Evolutionary conservation across 2,888 invertebrate species (phyloP).

Genomic region (Quadroppia sp.): DNA sequence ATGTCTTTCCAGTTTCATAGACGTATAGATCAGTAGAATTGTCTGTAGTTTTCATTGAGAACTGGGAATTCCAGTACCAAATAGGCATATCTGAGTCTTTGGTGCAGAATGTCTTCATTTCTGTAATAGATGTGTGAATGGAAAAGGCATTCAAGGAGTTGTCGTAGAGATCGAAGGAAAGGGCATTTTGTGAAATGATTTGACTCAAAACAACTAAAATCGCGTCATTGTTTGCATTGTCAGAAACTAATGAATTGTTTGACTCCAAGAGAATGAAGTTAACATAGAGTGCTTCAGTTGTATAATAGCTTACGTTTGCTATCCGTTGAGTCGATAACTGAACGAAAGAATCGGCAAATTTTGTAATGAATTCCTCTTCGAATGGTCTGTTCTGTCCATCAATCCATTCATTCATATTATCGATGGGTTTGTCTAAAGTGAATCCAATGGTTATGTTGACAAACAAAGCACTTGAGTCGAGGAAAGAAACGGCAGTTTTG

Average conservation of each 20-base stretch:
- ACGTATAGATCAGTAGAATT: constrained; percentile 44
- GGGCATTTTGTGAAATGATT: background rate
- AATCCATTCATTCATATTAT: background rate
- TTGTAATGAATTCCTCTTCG: constrained; percentile 36
- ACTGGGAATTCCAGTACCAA: constrained; percentile 46
- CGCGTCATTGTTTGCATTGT: constrained; percentile 16
- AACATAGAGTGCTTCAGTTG: background rate
- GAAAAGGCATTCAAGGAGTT: background rate
- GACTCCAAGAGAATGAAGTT: constrained; percentile 23
- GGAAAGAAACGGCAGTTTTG: constrained; percentile 10
- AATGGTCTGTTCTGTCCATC: background rate
- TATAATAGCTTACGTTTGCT: constrained; percentile 37
- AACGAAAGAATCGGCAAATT: constrained; percentile 41
- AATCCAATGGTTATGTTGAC: constrained; percentile 37
- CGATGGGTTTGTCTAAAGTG: background rate
- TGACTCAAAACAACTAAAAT: constrained; percentile 6
- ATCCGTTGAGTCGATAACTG: constrained; percentile 42
- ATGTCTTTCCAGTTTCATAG: constrained; percentile 47
- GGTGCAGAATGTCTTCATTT: constrained; percentile 25
- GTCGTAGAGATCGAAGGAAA: background rate
- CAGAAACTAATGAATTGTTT: background rate
- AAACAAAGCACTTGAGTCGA: constrained; percentile 25
- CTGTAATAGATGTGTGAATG: constrained; percentile 34
- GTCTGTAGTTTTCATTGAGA: constrained; percentile 41
- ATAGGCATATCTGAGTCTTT: constrained; percentile 37